phyloP scores from a whole-genome alignment of 2,888 invertebrate genomes.

The Chloromyia formosa region DNA sequence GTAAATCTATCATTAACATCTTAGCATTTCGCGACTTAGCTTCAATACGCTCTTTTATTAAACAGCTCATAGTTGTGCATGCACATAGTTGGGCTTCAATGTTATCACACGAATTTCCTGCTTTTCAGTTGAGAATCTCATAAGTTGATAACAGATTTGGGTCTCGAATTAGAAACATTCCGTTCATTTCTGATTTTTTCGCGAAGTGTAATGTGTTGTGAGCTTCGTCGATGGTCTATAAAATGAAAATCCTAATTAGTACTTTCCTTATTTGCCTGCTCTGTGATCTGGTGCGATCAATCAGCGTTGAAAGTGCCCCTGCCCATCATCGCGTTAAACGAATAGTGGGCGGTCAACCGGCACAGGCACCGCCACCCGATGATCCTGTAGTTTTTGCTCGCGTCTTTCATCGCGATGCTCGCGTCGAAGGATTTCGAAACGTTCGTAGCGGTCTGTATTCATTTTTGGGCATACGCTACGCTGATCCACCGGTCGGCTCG shows the following conservation, averaged over 20 bases:
- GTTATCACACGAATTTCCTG: neutral
- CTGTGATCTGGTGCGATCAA: neutral
- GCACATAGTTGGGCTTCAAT: neutral
- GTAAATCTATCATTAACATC: no score
- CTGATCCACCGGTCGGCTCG: slow-evolving; percentile 68
- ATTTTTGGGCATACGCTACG: slow-evolving; percentile 78
- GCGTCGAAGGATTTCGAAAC: slow-evolving; percentile 72
- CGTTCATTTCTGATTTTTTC: neutral
- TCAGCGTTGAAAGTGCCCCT: neutral
- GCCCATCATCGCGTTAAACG: slow-evolving; percentile 57
- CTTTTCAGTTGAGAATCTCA: neutral
- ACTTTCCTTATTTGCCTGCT: neutral
- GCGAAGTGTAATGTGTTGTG: neutral
- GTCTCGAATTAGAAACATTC: neutral
- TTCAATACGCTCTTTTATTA: no score
- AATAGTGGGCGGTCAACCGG: slow-evolving; percentile 75
- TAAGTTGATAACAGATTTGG: neutral
- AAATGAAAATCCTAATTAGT: neutral
- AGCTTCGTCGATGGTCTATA: no score
- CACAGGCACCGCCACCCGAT: slow-evolving; percentile 74
- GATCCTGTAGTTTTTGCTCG: slow-evolving; percentile 76
- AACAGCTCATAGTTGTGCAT: no score
- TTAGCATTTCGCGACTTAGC: no score
- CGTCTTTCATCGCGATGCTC: slow-evolving; percentile 70
- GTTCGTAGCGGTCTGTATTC: slow-evolving; percentile 71